A percentile compares a stretch with the other conserved stretches of the same genome.
Evolutionary conservation across 2,888 invertebrate genomes (phyloP).

Genomic region (Baccha elongata): DNA sequence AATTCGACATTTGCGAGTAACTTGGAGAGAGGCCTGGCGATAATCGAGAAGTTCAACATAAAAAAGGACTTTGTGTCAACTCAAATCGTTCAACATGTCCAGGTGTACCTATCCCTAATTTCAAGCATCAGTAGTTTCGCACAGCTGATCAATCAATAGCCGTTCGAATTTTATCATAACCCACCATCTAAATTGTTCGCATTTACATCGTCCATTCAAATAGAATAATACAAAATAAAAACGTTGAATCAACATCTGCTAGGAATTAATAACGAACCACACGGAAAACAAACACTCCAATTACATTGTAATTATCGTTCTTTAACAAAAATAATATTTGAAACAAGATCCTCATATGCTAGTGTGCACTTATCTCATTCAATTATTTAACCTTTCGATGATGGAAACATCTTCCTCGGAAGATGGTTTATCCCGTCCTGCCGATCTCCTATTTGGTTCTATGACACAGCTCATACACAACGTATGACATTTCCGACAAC

Average conservation of each 20-base stretch:
- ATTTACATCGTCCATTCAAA: background rate
- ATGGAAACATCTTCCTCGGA: conserved; percentile 50
- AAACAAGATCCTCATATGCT: conserved; percentile 10
- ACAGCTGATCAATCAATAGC: background rate
- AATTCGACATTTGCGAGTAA: too few relatives aligned
- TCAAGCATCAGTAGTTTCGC: background rate
- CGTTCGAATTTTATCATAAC: background rate
- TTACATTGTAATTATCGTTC: conserved; percentile 3
- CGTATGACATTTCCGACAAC: conserved; percentile 64
- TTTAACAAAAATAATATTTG: background rate
- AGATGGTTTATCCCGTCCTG: conserved; percentile 1
- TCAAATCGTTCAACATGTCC: conserved; percentile 29
- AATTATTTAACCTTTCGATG: conserved; percentile 21
- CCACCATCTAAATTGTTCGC: background rate
- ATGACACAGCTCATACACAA: conserved; percentile 39
- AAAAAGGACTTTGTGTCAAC: too few relatives aligned
- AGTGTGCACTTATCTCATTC: conserved; percentile 31
- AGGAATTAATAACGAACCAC: background rate
- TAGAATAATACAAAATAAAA: background rate
- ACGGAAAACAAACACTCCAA: background rate
- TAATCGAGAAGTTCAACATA: too few relatives aligned
- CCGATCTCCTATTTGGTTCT: background rate
- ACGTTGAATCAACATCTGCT: conserved; percentile 18
- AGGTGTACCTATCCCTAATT: background rate
- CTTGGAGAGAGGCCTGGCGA: too few relatives aligned